These are phyloP conservation scores for Pristis pectinata DNA, from an alignment of 2,797 vertebrate genomes.

Conservation along the genomic window DNA sequence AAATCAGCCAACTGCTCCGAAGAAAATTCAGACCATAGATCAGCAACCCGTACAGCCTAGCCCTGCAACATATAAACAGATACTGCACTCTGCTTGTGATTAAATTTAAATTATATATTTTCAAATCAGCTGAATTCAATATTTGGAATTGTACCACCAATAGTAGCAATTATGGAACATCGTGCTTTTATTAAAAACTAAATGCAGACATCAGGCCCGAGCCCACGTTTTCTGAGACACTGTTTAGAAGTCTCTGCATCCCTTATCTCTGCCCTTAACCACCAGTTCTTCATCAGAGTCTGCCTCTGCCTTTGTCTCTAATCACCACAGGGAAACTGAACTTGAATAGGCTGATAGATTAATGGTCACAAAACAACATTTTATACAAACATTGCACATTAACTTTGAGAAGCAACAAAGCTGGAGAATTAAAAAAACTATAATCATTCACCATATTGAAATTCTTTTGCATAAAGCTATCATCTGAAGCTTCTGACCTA, in stretches of 20 bases:
- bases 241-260: neutral
- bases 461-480: neutral
- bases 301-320: constrained; percentile 6
- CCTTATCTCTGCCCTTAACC: neutral
- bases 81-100: neutral
- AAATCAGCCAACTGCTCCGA: neutral
- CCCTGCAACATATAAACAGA: neutral
- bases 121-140: constrained; percentile 27
- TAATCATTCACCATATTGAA: neutral
- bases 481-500: neutral
- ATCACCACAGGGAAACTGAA: neutral
- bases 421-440: neutral
- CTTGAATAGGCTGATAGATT: constrained; percentile 10
- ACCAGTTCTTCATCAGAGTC: neutral
- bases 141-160: constrained; percentile 25
- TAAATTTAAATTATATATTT: constrained; percentile 36
- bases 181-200: constrained; percentile 16
- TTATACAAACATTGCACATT: neutral
- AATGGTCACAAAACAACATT: neutral
- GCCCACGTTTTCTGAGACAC: neutral
- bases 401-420: neutral
- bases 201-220: neutral
- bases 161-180: constrained; percentile 23
- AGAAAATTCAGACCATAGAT: neutral
- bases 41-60: neutral